Evolutionary conservation across 1,140 invertebrate genomes (phyloP).

Genomic region (Lithobius niger): DNA sequence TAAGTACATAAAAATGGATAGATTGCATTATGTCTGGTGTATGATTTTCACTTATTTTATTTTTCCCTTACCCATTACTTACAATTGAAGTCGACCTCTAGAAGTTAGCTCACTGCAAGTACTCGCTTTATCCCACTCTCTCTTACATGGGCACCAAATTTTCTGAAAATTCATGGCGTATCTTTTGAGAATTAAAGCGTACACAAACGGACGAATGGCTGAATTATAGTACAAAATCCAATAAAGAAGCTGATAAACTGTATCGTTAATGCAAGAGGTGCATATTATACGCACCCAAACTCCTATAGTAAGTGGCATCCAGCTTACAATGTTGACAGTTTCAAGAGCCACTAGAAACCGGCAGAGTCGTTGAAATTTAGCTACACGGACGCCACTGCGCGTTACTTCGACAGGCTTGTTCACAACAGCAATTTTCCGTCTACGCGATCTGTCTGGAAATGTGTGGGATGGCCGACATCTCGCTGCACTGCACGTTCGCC

Average conservation of each 20-base stretch:
- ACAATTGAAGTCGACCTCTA: no score
- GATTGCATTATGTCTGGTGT: no score
- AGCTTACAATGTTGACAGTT: neutral
- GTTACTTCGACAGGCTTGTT: neutral
- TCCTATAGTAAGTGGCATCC: neutral
- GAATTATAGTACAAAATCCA: conserved; percentile 48
- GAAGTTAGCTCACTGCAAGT: neutral
- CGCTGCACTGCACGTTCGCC: neutral
- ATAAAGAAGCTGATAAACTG: conserved; percentile 13
- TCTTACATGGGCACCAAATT: neutral
- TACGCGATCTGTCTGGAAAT: no score
- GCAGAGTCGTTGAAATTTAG: neutral
- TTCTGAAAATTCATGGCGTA: neutral
- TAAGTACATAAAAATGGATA: no score
- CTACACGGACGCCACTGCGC: neutral
- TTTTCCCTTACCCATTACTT: no score
- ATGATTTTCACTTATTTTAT: no score
- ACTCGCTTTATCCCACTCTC: conserved; percentile 3
- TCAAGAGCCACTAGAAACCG: neutral
- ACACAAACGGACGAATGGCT: conserved; percentile 27
- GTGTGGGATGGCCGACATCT: neutral
- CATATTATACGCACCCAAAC: neutral
- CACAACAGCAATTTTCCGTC: no score
- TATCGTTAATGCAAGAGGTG: neutral
- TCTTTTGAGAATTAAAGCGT: conserved; percentile 22